phyloP scores from a whole-genome alignment of 2,797 vertebrate species.

The Lithobates pipiens region DNA sequence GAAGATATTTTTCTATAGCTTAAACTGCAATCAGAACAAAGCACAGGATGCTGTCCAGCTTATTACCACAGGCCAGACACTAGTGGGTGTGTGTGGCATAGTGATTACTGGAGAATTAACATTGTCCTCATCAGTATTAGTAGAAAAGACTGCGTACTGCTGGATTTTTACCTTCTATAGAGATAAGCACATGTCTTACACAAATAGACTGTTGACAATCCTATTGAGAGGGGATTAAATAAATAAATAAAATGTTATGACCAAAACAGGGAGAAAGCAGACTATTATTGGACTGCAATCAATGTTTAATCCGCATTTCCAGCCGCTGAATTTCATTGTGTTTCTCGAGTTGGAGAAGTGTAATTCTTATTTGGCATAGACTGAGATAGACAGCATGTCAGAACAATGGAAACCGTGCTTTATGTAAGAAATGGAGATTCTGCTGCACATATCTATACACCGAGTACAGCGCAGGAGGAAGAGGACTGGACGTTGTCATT shows the following conservation, averaged over 20 bases:
- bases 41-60: slow-evolving; percentile 37
- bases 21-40: slow-evolving; percentile 34
- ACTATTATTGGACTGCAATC: slow-evolving; percentile 31
- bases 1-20: slow-evolving; percentile 21
- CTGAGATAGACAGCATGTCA: not conserved
- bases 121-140: slow-evolving; percentile 46
- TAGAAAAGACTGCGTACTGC: slow-evolving; percentile 27
- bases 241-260: slow-evolving; percentile 11
- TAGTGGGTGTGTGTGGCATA: slow-evolving; percentile 35
- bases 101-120: slow-evolving; percentile 52
- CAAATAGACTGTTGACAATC: slow-evolving; percentile 25
- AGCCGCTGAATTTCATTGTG: slow-evolving; percentile 28
- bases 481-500: not conserved
- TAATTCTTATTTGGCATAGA: slow-evolving; percentile 23
- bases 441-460: not conserved
- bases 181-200: slow-evolving; percentile 50
- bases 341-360: not conserved
- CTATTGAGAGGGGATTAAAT: slow-evolving; percentile 21
- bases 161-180: slow-evolving; percentile 50
- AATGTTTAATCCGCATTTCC: slow-evolving; percentile 19
- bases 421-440: not conserved
- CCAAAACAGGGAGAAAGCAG: slow-evolving; percentile 27
- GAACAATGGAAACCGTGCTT: not conserved
- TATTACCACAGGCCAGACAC: slow-evolving; percentile 14
- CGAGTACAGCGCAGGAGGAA: not conserved